Conservation (phyloP, 2,797 vertebrate species). For the Poecile montanus region DNA sequence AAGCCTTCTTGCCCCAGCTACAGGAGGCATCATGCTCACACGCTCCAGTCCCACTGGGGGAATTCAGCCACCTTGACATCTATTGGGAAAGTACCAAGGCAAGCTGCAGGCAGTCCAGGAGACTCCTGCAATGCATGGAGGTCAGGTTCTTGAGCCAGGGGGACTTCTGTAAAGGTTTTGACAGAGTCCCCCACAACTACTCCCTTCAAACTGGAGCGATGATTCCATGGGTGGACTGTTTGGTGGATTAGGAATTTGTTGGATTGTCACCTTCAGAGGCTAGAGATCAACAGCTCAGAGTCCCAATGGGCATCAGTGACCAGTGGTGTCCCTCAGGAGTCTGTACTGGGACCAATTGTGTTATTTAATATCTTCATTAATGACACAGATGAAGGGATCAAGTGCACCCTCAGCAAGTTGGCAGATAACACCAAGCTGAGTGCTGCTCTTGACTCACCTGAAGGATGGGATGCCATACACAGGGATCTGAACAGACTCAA, state of each 20-base stretch:
- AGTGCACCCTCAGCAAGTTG: neutral
- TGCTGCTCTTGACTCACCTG: neutral
- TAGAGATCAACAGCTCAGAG: neutral
- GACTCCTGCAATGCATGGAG: neutral
- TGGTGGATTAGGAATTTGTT: neutral
- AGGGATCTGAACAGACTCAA: neutral
- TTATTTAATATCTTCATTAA: neutral
- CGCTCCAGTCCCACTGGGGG: neutral
- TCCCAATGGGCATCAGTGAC: neutral
- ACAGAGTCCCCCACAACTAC: neutral
- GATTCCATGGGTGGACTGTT: neutral
- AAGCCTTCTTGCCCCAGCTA: neutral
- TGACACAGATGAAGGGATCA: neutral
- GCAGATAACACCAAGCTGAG: neutral
- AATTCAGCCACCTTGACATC: neutral
- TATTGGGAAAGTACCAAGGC: too few relatives aligned
- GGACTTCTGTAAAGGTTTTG: neutral
- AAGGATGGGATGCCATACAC: neutral
- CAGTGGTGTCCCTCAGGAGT: neutral
- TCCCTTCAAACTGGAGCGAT: neutral
- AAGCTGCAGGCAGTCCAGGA: neutral
- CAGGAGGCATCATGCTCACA: neutral
- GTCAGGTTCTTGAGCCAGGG: neutral
- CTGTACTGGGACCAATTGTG: too few relatives aligned
- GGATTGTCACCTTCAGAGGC: neutral